These are phyloP conservation scores for Eciton burchellii DNA, from an alignment of 1,140 invertebrate genomes.

Conservation along the genomic window DNA sequence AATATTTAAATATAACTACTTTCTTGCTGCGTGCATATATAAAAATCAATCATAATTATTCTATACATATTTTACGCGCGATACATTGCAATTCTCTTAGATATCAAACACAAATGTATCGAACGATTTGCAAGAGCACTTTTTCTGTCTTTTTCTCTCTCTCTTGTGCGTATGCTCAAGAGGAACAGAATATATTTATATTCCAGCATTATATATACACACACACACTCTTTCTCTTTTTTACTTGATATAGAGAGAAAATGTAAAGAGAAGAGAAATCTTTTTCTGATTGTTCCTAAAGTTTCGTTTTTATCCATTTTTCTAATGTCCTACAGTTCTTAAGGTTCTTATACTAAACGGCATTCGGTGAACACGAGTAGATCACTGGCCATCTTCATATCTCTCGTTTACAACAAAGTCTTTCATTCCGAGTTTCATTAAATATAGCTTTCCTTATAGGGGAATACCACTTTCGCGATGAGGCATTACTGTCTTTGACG, in stretches of 20 bases:
- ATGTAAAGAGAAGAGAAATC: constrained; percentile 36
- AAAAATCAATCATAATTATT: constrained; percentile 26
- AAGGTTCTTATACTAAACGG: constrained; percentile 71
- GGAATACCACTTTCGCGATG: not conserved
- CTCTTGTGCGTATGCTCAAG: not conserved
- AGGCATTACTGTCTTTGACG: constrained; percentile 7
- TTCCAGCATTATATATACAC: constrained; percentile 54
- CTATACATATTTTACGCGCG: constrained; percentile 20
- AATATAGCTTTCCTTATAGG: constrained; percentile 18
- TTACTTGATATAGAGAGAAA: no score
- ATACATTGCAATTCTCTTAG: constrained; percentile 6
- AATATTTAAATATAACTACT: constrained; percentile 26
- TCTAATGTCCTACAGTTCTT: constrained; percentile 28
- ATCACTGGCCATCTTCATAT: constrained; percentile 70
- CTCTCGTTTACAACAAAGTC: constrained; percentile 55
- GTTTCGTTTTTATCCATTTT: constrained; percentile 36
- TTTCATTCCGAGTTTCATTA: constrained; percentile 27
- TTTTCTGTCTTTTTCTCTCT: not conserved
- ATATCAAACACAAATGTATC: constrained; percentile 24
- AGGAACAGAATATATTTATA: constrained; percentile 61
- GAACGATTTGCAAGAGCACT: constrained; percentile 9
- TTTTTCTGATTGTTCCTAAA: constrained; percentile 50
- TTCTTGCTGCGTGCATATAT: not conserved
- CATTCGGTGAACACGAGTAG: constrained; percentile 69
- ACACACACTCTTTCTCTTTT: no score